Base-by-base conservation (phyloP, 2,797 vertebrate genomes). In the Clarias pachynema region DNA sequence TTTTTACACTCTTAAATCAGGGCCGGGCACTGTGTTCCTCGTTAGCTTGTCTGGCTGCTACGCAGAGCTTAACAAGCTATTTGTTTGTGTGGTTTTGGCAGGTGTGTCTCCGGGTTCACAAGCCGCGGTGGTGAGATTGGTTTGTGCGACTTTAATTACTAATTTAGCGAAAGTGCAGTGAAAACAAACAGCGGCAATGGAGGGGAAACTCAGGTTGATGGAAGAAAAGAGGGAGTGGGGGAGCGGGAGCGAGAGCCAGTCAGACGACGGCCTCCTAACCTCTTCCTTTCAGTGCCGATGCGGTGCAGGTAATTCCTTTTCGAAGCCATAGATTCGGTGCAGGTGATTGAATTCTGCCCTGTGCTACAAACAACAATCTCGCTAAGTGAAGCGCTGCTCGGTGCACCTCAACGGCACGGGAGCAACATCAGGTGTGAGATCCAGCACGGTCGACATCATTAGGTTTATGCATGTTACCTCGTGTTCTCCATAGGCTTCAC, bases 71-170 rank as follows among this genome's bases (percentile, higher is more conserved):
- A 94, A 94, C 90, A 91, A 91, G 86, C 87, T 88, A 89, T 91
- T 93, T 92, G 89, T 95, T 92, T 93, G 91, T 86, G 89, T 86
- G 65, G 79, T 91, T 90, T 88, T 82, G 90, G 93, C 92, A 96
- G 93, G 94, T 95, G 94, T 92, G 91, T 91, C 89, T 93, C 87
- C 91, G 84, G 90, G 90, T 94, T 94, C 86, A 84, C 79, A 73
- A 85, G 91, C 89, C 89, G 88, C 89, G 90, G 86, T 78, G 89
- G 91, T 87, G 92, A 95, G 93, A 94, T 92, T 93, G 93, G 91
- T 91, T 93, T 91, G 94, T 91, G 94, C 85, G 91, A 92, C 91
- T 94, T 91, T 95, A 95, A 95, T 95, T 94, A 93, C 92, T 95
- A 94, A 95, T 95, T 95, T 96, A 94, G 92, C 91, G 92, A 93